Evolutionary conservation across 1,140 invertebrate genomes (phyloP).

Genomic region (Eueides isabella): DNA sequence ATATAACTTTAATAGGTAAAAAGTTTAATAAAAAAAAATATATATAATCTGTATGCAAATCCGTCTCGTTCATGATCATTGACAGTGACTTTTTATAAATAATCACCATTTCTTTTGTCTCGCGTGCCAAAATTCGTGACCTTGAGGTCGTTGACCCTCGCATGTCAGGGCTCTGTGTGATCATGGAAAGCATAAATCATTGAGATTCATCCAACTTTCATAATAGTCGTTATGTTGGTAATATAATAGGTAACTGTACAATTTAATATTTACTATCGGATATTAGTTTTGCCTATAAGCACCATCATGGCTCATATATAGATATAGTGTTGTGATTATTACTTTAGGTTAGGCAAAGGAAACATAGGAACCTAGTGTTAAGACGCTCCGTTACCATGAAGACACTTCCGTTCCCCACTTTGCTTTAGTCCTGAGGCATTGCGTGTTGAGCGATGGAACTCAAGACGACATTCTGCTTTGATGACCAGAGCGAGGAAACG

Average conservation of each 20-base stretch:
- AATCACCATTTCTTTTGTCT: slow-evolving; percentile 23
- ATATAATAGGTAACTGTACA: not conserved
- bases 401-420: too few species aligned
- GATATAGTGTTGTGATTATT: too few species aligned
- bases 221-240: slow-evolving; percentile 2
- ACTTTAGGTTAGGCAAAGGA: too few species aligned
- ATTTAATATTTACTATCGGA: not conserved
- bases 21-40: too few species aligned
- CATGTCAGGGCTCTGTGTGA: slow-evolving; percentile 34
- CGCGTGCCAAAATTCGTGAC: slow-evolving; percentile 56
- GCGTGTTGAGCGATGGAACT: too few species aligned
- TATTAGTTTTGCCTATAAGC: not conserved
- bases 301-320: too few species aligned
- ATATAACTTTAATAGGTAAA: too few species aligned
- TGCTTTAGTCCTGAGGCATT: too few species aligned
- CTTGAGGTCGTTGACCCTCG: slow-evolving; percentile 43
- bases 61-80: not conserved
- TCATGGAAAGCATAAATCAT: slow-evolving; percentile 30
- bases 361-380: too few species aligned
- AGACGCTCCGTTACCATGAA: too few species aligned
- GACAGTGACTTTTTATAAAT: not conserved
- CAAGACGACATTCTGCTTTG: too few species aligned
- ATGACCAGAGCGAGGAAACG: too few species aligned
- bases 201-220: slow-evolving; percentile 13
- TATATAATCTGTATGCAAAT: not conserved